phyloP scores from a whole-genome alignment of 2,113 vertebrate species.

The Chloroceryle aenea region DNA sequence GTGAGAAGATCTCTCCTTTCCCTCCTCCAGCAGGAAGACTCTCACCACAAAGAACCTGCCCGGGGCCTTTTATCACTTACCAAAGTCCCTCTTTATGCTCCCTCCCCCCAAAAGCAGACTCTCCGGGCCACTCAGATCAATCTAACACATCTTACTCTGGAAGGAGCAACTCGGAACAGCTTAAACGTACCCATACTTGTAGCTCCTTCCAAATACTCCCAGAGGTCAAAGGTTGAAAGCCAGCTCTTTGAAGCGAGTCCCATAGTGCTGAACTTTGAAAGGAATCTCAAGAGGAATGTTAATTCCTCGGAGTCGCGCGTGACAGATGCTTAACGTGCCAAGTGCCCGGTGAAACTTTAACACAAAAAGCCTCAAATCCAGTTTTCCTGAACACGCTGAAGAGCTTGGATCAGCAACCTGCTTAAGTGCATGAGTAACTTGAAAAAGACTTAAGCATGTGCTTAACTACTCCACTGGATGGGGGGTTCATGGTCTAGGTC shows the following conservation, averaged over 20 bases:
- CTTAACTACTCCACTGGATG: background rate
- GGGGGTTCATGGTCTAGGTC: background rate
- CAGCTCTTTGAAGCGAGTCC: constrained; percentile 8
- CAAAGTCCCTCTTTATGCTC: background rate
- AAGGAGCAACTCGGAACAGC: background rate
- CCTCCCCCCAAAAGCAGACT: background rate
- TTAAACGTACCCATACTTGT: background rate
- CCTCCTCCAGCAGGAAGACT: background rate
- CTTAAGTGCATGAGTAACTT: background rate
- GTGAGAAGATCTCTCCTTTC: background rate
- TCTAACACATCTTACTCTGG: background rate
- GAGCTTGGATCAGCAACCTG: background rate
- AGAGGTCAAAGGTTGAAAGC: constrained; percentile 4
- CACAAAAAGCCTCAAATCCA: background rate
- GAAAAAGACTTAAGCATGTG: background rate
- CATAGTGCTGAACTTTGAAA: background rate
- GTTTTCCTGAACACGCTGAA: background rate
- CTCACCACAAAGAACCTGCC: background rate
- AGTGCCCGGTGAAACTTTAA: background rate
- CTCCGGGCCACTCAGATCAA: background rate
- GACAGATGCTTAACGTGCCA: background rate
- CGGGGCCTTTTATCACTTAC: background rate
- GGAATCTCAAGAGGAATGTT: constrained; percentile 43
- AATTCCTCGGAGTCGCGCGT: background rate
- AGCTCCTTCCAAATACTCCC: background rate